These are phyloP conservation scores for Lytechinus pictus DNA, from an alignment of 35 echinoderm and acorn worm genomes.

Conservation along the genomic window DNA sequence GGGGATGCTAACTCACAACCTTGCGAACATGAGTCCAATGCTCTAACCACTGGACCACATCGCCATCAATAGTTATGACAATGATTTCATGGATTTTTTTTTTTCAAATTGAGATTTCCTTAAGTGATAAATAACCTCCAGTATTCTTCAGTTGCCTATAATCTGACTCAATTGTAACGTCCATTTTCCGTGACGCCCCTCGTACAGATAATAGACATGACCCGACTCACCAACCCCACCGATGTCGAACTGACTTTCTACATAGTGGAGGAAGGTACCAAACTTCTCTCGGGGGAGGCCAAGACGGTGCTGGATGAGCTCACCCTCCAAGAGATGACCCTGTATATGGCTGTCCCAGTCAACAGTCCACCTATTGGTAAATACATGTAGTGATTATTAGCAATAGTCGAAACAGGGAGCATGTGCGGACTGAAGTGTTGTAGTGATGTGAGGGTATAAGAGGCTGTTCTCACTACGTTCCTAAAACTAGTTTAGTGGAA, in stretches of 20 bases:
- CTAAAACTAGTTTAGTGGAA: too few relatives aligned
- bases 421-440: too few relatives aligned
- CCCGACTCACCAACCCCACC: neutral
- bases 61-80: too few relatives aligned
- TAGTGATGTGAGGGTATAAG: too few relatives aligned
- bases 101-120: neutral
- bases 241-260: slow-evolving; percentile 1
- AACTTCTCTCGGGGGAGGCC: slow-evolving; percentile 9
- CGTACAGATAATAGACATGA: slow-evolving; percentile 27
- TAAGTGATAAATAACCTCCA: neutral
- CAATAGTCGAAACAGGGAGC: too few relatives aligned
- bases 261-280: slow-evolving; percentile 41
- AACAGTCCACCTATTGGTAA: slow-evolving; percentile 15
- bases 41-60: too few relatives aligned
- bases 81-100: too few relatives aligned
- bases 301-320: slow-evolving; percentile 27
- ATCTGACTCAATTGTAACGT: neutral
- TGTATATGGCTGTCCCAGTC: neutral
- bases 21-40: too few relatives aligned
- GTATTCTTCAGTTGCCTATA: neutral
- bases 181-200: neutral
- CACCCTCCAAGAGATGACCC: slow-evolving; percentile 28
- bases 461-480: too few relatives aligned
- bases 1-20: too few relatives aligned
- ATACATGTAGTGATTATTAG: too few relatives aligned